Percentiles rank a stretch among this genome's conserved stretches.
Evolutionary conservation across 35 echinoderm and acorn worm species (phyloP).

Genomic region (Chiridota heheva): DNA sequence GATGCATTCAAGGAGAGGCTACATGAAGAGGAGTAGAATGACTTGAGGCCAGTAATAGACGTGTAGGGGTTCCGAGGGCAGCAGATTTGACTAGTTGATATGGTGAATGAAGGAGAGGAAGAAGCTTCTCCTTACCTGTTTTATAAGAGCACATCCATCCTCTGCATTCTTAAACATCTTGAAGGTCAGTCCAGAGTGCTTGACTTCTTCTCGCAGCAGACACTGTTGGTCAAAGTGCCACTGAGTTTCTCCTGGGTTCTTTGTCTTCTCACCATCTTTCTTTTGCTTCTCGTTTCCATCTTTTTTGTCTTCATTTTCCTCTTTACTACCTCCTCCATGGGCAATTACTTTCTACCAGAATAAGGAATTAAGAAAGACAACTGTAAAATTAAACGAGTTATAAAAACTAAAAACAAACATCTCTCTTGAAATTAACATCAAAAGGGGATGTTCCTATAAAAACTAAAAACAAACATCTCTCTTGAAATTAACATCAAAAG

Average conservation of each 20-base stretch:
- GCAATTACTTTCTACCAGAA: background rate
- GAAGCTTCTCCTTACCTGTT: constrained; percentile 53
- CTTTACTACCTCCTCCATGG: constrained; percentile 14
- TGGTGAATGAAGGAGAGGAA: no score
- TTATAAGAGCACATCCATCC: constrained; percentile 64
- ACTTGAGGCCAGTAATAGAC: no score
- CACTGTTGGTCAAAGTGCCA: constrained; percentile 82
- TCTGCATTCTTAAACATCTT: constrained; percentile 49
- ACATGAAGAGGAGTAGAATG: no score
- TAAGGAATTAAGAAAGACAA: background rate
- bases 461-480: background rate
- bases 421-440: background rate
- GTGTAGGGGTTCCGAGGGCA: no score
- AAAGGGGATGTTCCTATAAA: background rate
- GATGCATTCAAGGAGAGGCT: no score
- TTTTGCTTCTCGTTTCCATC: constrained; percentile 8
- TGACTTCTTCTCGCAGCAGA: constrained; percentile 35
- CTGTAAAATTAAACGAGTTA: background rate
- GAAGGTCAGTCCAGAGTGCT: constrained; percentile 17
- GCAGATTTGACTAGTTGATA: no score
- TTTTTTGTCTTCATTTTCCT: constrained; percentile 1
- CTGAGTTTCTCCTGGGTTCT: constrained; percentile 43
- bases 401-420: background rate
- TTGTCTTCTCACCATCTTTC: background rate
- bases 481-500: background rate